These are phyloP conservation scores for Lasius platythorax DNA, from an alignment of 2,888 invertebrate genomes.

Conservation along the genomic window DNA sequence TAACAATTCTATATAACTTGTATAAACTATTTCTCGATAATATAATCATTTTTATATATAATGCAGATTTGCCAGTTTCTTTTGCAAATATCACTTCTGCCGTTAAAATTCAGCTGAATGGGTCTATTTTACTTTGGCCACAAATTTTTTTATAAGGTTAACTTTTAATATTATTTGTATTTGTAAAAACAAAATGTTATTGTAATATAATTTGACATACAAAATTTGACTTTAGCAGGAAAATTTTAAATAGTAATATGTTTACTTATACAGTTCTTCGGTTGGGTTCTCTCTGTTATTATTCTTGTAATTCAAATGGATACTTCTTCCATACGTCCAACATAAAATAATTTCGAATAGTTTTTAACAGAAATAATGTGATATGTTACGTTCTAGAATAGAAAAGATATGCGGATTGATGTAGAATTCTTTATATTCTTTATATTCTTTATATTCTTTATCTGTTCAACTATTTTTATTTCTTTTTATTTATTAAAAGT, in stretches of 20 bases:
- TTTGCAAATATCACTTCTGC: slow-evolving; percentile 35
- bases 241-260: background rate
- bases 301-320: slow-evolving; percentile 31
- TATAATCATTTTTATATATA: background rate
- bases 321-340: background rate
- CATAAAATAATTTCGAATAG: background rate
- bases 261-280: slow-evolving; percentile 22
- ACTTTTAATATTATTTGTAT: background rate
- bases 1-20: background rate
- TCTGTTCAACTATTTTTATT: too few relatives aligned
- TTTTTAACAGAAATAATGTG: background rate
- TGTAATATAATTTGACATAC: background rate
- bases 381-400: background rate
- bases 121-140: slow-evolving; percentile 21
- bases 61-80: slow-evolving; percentile 23
- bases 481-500: too few relatives aligned
- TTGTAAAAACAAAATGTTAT: background rate
- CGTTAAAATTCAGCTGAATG: slow-evolving; percentile 12
- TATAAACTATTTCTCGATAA: too few relatives aligned
- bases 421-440: too few relatives aligned
- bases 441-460: too few relatives aligned
- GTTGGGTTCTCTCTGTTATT: slow-evolving; percentile 10
- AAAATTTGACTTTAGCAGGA: background rate
- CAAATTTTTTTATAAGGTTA: slow-evolving; percentile 3
- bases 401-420: too few relatives aligned